These are phyloP conservation scores for Cryptoprocta ferox DNA, from an alignment of 2,797 vertebrate species.

Conservation along the genomic window DNA sequence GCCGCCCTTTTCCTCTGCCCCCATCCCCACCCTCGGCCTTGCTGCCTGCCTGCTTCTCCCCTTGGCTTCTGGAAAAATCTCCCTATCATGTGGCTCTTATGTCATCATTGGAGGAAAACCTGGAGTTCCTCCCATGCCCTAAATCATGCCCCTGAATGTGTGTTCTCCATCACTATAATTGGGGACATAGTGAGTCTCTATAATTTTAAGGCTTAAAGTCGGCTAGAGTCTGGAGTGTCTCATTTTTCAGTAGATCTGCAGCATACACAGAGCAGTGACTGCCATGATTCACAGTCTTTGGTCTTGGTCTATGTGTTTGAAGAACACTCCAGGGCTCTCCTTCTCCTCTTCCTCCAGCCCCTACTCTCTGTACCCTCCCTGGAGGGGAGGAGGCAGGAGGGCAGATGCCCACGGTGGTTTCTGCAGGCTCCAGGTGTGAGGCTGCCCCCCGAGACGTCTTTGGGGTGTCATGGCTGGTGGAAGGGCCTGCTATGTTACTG, in stretches of 20 bases:
- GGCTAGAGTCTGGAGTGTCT: not conserved
- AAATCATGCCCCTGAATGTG: not conserved
- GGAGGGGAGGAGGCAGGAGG: not conserved
- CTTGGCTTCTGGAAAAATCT: not conserved
- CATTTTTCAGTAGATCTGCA: not conserved
- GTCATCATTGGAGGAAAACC: not conserved
- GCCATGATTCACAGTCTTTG: not conserved
- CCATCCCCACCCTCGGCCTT: not conserved
- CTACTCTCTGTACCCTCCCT: not conserved
- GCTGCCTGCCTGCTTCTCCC: not conserved
- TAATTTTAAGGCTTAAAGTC: conserved; percentile 16
- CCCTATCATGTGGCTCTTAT: not conserved
- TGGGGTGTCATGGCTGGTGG: too few relatives aligned
- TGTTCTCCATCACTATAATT: conserved; percentile 4
- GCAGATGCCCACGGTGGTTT: not conserved
- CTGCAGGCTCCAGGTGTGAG: not conserved
- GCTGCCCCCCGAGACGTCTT: accelerated
- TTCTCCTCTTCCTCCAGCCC: not conserved
- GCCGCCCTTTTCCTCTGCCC: not conserved
- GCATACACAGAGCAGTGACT: not conserved
- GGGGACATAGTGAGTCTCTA: not conserved
- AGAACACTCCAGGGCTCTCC: not conserved
- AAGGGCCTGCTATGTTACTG: not conserved
- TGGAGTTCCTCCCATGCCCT: not conserved
- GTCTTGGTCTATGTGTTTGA: not conserved